These are phyloP conservation scores for Dendrocincla tyrannina DNA, from an alignment of 2,797 vertebrate species.

Conservation along the genomic window DNA sequence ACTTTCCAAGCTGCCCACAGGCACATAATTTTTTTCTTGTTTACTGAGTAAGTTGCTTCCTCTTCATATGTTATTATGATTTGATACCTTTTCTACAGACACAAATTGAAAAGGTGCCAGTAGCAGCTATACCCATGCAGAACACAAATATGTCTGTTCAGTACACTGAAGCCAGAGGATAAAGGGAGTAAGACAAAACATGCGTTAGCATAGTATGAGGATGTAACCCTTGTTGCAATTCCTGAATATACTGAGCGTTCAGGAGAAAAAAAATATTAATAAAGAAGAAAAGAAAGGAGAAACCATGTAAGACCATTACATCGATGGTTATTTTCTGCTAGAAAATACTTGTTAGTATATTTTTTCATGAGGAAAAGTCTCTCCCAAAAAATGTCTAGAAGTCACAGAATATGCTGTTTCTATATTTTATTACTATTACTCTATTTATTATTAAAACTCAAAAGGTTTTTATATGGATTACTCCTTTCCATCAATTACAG, in stretches of 20 bases:
- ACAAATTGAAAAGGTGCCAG: not conserved
- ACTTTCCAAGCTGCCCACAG: not conserved
- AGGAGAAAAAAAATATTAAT: not conserved
- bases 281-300: not conserved
- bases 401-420: not conserved
- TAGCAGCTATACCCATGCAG: not conserved
- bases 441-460: not conserved
- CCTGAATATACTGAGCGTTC: not conserved
- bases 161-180: not conserved
- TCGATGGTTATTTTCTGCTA: not conserved
- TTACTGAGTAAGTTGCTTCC: not conserved
- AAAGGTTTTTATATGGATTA: not conserved
- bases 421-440: not conserved
- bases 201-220: not conserved
- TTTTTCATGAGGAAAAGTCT: not conserved
- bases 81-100: not conserved
- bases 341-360: conserved; percentile 2
- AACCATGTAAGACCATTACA: not conserved
- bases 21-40: not conserved
- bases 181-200: not conserved
- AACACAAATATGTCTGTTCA: not conserved
- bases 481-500: not conserved
- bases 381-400: not conserved
- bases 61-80: not conserved
- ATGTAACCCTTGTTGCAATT: not conserved